Percentiles rank a stretch among this genome's conserved stretches.
These are phyloP conservation scores for Melanerpes aurifrons DNA, from an alignment of 2,113 vertebrate species.

Conservation along the genomic window DNA sequence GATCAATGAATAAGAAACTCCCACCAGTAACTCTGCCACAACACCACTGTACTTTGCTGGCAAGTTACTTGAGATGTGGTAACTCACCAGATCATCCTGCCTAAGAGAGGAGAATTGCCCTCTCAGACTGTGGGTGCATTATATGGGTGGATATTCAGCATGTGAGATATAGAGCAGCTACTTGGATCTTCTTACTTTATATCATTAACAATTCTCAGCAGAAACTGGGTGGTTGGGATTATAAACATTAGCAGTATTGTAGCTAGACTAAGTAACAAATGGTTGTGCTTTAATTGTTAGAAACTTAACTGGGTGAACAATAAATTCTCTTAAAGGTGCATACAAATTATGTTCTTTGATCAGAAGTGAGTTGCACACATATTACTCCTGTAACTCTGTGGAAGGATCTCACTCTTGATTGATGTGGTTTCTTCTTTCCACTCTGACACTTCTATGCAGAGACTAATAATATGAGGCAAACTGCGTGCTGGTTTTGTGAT, in stretches of 20 bases:
- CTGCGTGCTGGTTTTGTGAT: not conserved
- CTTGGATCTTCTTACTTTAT: not conserved
- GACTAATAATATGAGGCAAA: not conserved
- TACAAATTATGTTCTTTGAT: not conserved
- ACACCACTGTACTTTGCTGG: accelerated
- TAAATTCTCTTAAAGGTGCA: not conserved
- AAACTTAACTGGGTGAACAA: not conserved
- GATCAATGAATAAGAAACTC: not conserved
- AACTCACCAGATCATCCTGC: not conserved
- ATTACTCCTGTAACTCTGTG: not conserved
- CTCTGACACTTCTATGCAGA: not conserved
- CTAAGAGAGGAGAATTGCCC: not conserved
- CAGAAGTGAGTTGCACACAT: not conserved
- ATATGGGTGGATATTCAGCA: not conserved
- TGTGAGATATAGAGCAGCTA: not conserved
- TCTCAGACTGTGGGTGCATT: not conserved
- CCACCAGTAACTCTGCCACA: not conserved
- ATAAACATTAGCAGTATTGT: not conserved
- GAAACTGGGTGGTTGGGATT: not conserved
- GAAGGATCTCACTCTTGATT: not conserved
- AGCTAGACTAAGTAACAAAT: not conserved
- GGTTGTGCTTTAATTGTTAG: not conserved
- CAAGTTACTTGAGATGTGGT: not conserved
- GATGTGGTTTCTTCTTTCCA: not conserved
- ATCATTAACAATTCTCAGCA: not conserved